A percentile compares a stretch with the other conserved stretches of the same genome.
phyloP scores from a whole-genome alignment of 2,113 vertebrate species.

The Poicephalus meyeri region DNA sequence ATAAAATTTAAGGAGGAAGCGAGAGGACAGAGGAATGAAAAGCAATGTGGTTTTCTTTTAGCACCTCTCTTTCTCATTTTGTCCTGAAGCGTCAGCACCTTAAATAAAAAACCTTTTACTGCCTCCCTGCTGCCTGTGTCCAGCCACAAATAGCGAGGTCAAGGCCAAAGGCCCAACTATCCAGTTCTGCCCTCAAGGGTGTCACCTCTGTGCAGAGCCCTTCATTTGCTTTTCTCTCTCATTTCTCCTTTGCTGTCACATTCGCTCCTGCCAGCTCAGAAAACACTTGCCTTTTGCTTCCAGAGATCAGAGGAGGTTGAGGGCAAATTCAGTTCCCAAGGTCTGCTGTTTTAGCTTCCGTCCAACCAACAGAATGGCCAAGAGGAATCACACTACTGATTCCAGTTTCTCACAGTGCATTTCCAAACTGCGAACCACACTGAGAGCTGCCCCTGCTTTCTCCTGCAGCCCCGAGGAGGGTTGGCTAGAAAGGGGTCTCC shows the following conservation, averaged over 20 bases:
- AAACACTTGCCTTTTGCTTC: not conserved
- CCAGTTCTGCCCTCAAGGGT: not conserved
- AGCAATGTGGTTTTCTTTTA: constrained; percentile 55
- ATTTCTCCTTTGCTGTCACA: constrained; percentile 46
- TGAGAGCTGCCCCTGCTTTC: not conserved
- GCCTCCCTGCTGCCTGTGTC: constrained; percentile 47
- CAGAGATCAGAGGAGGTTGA: not conserved
- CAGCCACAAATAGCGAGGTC: constrained; percentile 34
- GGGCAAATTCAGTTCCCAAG: not conserved
- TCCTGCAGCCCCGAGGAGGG: not conserved
- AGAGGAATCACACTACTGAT: not conserved
- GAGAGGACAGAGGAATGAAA: constrained; percentile 20
- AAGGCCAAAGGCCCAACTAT: not conserved
- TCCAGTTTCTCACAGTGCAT: not conserved
- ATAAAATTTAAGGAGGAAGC: constrained; percentile 54
- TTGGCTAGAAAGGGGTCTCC: not conserved
- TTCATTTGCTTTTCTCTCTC: not conserved
- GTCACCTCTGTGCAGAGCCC: constrained; percentile 3
- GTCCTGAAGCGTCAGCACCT: constrained; percentile 64
- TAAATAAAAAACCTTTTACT: constrained; percentile 73
- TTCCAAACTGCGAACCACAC: not conserved
- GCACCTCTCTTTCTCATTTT: constrained; percentile 68
- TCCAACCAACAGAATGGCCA: not conserved
- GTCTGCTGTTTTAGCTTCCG: not conserved
- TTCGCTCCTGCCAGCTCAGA: not conserved